Conservation (phyloP, 2,113 vertebrate species). For the Sinosuthora webbiana region DNA sequence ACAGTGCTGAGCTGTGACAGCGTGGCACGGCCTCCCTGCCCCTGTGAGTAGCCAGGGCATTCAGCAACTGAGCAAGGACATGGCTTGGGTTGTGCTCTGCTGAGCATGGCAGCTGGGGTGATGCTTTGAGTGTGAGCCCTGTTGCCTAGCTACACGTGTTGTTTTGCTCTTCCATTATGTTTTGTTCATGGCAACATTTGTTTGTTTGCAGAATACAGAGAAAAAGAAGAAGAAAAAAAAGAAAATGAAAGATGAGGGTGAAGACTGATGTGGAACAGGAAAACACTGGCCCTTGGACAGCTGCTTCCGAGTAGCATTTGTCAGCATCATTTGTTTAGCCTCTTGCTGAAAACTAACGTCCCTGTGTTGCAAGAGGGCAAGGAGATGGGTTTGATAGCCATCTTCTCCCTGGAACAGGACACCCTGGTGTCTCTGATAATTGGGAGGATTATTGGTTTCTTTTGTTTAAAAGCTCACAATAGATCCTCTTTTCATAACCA, state of each 20-base stretch:
- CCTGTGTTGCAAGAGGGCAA: neutral
- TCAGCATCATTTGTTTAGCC: neutral
- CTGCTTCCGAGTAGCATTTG: neutral
- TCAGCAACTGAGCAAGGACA: neutral
- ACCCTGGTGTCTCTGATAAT: neutral
- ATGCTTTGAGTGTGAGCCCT: neutral
- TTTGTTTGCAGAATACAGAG: conserved; percentile 79
- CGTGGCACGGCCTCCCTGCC: neutral
- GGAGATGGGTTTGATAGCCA: neutral
- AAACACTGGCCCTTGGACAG: neutral
- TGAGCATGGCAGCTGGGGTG: neutral
- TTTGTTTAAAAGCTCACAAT: neutral
- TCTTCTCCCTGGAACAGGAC: neutral
- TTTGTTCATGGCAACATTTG: neutral
- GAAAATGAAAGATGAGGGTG: conserved; percentile 65
- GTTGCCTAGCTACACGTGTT: neutral
- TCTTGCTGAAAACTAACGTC: neutral
- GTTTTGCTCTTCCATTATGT: neutral
- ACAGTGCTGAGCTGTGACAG: neutral
- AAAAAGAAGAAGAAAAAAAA: conserved; percentile 89
- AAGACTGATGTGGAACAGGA: conserved; percentile 38
- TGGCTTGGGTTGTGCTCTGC: neutral
- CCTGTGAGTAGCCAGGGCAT: neutral
- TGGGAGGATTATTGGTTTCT: neutral
- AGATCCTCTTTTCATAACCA: neutral